These are phyloP conservation scores for Thelaira solivaga DNA, from an alignment of 2,888 invertebrate species.

Conservation along the genomic window DNA sequence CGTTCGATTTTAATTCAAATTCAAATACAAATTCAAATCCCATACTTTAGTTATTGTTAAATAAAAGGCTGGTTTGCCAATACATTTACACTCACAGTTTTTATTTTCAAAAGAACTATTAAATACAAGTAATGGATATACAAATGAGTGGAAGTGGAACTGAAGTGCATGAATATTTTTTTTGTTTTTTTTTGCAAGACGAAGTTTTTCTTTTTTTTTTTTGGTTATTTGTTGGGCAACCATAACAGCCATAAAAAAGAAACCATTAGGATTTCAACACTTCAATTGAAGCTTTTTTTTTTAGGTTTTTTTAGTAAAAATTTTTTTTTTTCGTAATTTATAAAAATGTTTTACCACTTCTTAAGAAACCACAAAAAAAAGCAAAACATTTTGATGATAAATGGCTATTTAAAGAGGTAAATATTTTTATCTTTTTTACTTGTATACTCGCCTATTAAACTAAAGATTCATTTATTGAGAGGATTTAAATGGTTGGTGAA, in stretches of 20 bases:
- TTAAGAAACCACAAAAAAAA: slow-evolving; percentile 2
- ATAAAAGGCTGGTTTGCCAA: too few relatives aligned
- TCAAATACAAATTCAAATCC: slow-evolving; percentile 18
- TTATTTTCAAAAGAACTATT: background rate
- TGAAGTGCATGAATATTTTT: background rate
- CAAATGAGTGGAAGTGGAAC: background rate
- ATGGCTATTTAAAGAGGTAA: slow-evolving; percentile 60
- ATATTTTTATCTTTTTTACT: slow-evolving; percentile 52
- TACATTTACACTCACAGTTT: too few relatives aligned
- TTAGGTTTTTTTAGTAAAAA: slow-evolving; percentile 19
- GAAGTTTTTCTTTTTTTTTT: background rate
- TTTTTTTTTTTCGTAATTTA: slow-evolving; percentile 31
- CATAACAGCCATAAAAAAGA: background rate
- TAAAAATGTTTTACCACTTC: slow-evolving; percentile 44
- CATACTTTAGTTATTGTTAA: too few relatives aligned
- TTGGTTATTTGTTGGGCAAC: background rate
- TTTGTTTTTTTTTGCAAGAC: background rate
- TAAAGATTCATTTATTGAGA: slow-evolving; percentile 55
- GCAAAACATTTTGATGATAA: slow-evolving; percentile 51
- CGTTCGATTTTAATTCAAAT: slow-evolving; percentile 28
- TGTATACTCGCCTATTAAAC: too few relatives aligned
- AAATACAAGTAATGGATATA: slow-evolving; percentile 5
- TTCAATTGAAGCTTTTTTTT: slow-evolving; percentile 42
- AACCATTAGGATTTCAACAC: slow-evolving; percentile 61
- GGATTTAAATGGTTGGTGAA: slow-evolving; percentile 41